Base-by-base conservation (phyloP, 1,140 invertebrate genomes). In the Callitettix versicolor region DNA sequence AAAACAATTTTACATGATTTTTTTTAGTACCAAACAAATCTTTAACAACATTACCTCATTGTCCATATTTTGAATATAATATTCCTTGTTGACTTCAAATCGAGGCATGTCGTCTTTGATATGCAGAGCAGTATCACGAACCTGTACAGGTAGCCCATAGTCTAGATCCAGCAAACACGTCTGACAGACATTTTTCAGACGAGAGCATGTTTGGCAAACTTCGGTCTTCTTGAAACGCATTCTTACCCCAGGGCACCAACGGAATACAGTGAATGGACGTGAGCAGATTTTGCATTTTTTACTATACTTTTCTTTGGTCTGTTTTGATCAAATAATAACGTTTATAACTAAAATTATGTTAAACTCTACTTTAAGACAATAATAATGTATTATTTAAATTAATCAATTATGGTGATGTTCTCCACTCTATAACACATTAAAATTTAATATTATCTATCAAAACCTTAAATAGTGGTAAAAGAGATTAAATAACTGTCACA, bases 201-300 rank as follows among this genome's bases (percentile, higher is more conserved):
- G 90, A 44, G 91, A 91, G 72, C 97, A 99, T 0, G 96, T 99
- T 68, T 99, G 97, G 73, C 97, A 99, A 9, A 99, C 89, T 78
- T 99, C 97, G 0, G 97, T 99, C 68, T 98, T 99, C 70, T 99
- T 99, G 68, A 98, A 99, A 62, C 97, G 84, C 93, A 98, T 98
- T 56, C 91, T 78, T 2, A 94, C 88, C 18, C 97, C 97, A 1
- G 97, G 97, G 77, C 95, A 98, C 88, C 89, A 93, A 20, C 97
- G 80, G 68, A 99, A 99, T 30, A 97, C 93, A 26, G 96, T 99
- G 65, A 99, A 99, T 1, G 97, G 97, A 7, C 97, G 78, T 22
- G 86, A 81, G 73, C 97, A 99, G 56, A 99, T 98, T 73, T 99
- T 99, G 69, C 97, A 99, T 70, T 99, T 96, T 70, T 95, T 95